phyloP scores from a whole-genome alignment of 2,888 invertebrate genomes.

The Carabus problematicus region DNA sequence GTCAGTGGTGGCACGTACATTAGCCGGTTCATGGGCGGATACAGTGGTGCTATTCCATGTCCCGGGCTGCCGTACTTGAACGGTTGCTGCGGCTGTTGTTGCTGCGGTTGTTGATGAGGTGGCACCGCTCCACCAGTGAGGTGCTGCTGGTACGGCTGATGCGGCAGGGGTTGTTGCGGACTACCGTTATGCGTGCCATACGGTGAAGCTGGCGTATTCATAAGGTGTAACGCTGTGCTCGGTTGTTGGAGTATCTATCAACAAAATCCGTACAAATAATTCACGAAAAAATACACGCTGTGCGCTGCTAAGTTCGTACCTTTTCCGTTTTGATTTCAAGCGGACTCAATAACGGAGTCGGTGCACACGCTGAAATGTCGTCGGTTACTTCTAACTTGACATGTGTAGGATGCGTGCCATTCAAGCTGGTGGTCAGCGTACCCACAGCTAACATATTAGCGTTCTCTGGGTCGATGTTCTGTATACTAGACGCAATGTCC shows the following conservation, averaged over 20 bases:
- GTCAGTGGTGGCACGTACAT: conserved; percentile 87
- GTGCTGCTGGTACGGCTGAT: conserved; percentile 56
- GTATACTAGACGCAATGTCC: conserved; percentile 89
- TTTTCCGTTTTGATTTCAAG: conserved; percentile 84
- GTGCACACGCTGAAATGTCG: conserved; percentile 58
- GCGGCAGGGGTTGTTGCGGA: conserved; percentile 51
- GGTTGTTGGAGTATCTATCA: conserved; percentile 56
- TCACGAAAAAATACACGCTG: neutral
- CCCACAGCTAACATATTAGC: conserved; percentile 85
- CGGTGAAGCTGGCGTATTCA: conserved; percentile 64
- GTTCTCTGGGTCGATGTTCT: conserved; percentile 89
- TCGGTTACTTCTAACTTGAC: conserved; percentile 83
- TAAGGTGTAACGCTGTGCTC: conserved; percentile 63
- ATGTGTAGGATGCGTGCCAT: conserved; percentile 60
- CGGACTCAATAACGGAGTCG: conserved; percentile 77
- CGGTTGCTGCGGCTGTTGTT: conserved; percentile 57
- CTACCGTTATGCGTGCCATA: conserved; percentile 55
- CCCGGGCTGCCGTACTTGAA: conserved; percentile 52
- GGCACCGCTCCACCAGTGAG: conserved; percentile 51
- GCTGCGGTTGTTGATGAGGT: conserved; percentile 46
- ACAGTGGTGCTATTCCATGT: conserved; percentile 56
- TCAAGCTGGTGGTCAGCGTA: conserved; percentile 57
- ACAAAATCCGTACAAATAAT: neutral
- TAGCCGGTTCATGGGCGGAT: conserved; percentile 66
- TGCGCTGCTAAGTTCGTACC: conserved; percentile 47